Conservation (phyloP, 2,113 vertebrate genomes). For the Ranitomeya variabilis region DNA sequence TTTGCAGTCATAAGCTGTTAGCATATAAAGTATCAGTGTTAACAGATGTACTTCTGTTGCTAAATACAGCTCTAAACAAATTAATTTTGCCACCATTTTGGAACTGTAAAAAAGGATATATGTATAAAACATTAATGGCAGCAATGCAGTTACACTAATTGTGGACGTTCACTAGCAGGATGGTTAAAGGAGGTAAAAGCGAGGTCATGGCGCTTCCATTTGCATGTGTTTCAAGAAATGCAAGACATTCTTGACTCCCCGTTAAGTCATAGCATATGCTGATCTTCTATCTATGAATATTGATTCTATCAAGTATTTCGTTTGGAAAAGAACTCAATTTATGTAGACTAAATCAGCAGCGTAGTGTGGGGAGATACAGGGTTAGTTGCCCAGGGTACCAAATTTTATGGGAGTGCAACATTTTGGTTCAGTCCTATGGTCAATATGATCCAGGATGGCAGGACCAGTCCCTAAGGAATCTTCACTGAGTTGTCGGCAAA, state of each 20-base stretch:
- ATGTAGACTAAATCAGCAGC: too few species aligned
- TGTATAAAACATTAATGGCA: slow-evolving; percentile 32
- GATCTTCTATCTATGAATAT: slow-evolving; percentile 14
- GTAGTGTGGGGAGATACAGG: too few species aligned
- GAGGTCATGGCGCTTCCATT: slow-evolving; percentile 18
- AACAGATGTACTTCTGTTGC: slow-evolving; percentile 50
- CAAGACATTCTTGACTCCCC: background rate
- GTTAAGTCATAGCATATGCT: slow-evolving; percentile 31
- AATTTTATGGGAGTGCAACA: too few species aligned
- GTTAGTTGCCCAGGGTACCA: too few species aligned
- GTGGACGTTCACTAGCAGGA: slow-evolving; percentile 26
- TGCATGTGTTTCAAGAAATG: background rate
- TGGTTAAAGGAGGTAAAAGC: slow-evolving; percentile 28
- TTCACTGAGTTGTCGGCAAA: too few species aligned
- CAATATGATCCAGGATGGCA: too few species aligned
- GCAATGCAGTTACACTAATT: slow-evolving; percentile 44
- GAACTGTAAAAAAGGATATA: slow-evolving; percentile 45
- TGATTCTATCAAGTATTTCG: background rate
- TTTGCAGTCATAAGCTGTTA: slow-evolving; percentile 49
- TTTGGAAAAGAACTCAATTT: background rate
- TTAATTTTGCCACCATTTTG: slow-evolving; percentile 50
- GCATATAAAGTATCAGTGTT: slow-evolving; percentile 48
- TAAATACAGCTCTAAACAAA: slow-evolving; percentile 44
- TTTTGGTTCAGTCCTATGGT: too few species aligned
- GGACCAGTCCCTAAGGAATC: too few species aligned